A percentile compares a stretch with the other conserved stretches of the same genome.
These are phyloP conservation scores for Bursaphelenchus okinawaensis DNA, from an alignment of 2,888 invertebrate genomes.

Conservation along the genomic window DNA sequence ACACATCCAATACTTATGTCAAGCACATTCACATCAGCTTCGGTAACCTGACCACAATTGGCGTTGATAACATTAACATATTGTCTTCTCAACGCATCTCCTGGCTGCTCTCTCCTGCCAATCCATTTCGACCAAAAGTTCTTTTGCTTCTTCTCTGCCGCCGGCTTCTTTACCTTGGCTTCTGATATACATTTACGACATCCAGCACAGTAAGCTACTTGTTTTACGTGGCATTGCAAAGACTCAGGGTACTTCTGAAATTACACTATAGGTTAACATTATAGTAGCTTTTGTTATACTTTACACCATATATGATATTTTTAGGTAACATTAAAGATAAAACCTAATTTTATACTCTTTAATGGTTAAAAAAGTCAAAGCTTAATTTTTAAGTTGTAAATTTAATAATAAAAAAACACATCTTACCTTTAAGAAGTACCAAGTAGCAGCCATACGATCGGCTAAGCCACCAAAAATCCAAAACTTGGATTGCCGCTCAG, in stretches of 20 bases:
- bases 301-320: too few relatives aligned
- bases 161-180: not conserved
- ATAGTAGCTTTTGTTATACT: too few relatives aligned
- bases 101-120: constrained; percentile 9
- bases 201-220: constrained; percentile 3
- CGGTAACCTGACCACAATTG: not conserved
- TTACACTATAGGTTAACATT: not conserved
- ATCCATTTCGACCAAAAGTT: constrained; percentile 10
- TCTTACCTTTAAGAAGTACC: constrained; percentile 10
- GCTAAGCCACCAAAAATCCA: constrained; percentile 6
- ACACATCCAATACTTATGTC: not conserved
- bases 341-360: not conserved
- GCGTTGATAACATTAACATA: not conserved
- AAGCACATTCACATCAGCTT: not conserved
- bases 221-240: not conserved
- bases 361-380: not conserved
- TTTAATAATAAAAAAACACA: not conserved
- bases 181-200: constrained; percentile 8
- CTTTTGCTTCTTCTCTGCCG: not conserved
- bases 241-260: constrained; percentile 9
- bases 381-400: not conserved
- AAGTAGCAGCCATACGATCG: constrained; percentile 7
- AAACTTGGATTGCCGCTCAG: not conserved
- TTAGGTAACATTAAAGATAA: too few relatives aligned
- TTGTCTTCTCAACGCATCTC: not conserved